Conservation (phyloP, 2,797 vertebrate genomes). For the Ceryle rudis region DNA sequence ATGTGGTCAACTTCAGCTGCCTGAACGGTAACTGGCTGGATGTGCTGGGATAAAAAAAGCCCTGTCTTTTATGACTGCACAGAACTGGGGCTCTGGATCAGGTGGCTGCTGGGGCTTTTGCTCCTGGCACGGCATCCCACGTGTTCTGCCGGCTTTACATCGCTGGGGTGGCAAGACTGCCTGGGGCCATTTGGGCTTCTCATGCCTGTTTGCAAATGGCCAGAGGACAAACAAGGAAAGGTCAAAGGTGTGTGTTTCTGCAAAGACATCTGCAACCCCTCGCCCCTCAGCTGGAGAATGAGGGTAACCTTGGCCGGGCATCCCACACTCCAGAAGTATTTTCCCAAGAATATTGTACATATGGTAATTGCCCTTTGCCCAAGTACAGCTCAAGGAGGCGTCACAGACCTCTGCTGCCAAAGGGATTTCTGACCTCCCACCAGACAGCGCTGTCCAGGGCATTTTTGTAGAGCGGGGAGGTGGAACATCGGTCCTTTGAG, state of each 20-base stretch:
- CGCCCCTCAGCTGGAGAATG: not conserved
- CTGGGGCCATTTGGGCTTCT: not conserved
- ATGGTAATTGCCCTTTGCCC: not conserved
- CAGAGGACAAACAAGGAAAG: not conserved
- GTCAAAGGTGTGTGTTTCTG: not conserved
- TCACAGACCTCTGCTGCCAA: not conserved
- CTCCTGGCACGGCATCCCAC: not conserved
- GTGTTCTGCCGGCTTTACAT: not conserved
- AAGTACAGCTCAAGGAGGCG: not conserved
- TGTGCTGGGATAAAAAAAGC: not conserved
- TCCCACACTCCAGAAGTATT: not conserved
- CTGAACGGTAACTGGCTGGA: accelerated
- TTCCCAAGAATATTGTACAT: not conserved
- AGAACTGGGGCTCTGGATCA: not conserved
- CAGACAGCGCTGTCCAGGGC: not conserved
- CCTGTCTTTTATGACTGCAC: not conserved
- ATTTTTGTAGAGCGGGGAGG: not conserved
- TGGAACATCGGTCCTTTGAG: not conserved
- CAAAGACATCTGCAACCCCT: not conserved
- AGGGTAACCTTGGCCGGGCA: not conserved
- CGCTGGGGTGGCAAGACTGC: accelerated
- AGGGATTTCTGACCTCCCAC: not conserved
- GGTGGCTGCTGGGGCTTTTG: not conserved
- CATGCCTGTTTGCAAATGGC: not conserved
- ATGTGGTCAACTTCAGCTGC: not conserved